Evolutionary conservation across 1,140 invertebrate species (phyloP), one percentile per base, ranked within the genome.

Genomic region (Drosophila kanapiae): DNA sequence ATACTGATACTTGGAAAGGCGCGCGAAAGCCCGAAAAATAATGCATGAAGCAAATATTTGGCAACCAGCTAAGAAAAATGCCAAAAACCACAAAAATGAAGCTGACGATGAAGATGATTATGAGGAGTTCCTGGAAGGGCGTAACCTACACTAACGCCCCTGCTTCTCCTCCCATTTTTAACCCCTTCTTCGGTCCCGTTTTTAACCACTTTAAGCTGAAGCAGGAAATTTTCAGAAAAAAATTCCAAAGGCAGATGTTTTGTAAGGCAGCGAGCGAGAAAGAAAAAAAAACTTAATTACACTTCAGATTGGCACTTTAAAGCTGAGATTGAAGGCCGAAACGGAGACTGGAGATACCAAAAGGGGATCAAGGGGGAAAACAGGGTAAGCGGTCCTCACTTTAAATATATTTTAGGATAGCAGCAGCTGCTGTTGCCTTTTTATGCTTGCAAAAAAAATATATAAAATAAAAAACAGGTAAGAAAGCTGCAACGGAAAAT

Each of bases 321-420:
- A 54, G 80, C 83, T 75, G 84, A 87, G 84, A 87, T 87, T 87
- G 83, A 87, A 88, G 83, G 84, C 81, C 79, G 78, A 78, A 77
- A 69, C 65, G 72, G 45, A 70, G 62, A 53, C 47, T 58, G 16
- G 40, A 61, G 38, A 38, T 31, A 16, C 43, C 37, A 40, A 23
- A 29, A 16, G 40, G 42, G 35, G 49, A 40, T 37, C 11, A 10
- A 18, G n/a, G 16, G 18, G 14, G 14, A 6, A 14, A 37, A 23
- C 14, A 29, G 4, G 29, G 16, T 27, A 56, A 56, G 35, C 53
- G 43, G 35, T 27, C 61, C 54, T 70, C 75, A 57, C 45, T 78
- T 86, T 85, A 80, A 87, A 78, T 80, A 71, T 53, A 58, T 81
- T 70, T 49, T 64, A 63, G 63, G 61, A 63, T 78, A 69, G 83